These are phyloP conservation scores for Pangasius larnaudii DNA, from an alignment of 2,797 vertebrate species.

Conservation along the genomic window DNA sequence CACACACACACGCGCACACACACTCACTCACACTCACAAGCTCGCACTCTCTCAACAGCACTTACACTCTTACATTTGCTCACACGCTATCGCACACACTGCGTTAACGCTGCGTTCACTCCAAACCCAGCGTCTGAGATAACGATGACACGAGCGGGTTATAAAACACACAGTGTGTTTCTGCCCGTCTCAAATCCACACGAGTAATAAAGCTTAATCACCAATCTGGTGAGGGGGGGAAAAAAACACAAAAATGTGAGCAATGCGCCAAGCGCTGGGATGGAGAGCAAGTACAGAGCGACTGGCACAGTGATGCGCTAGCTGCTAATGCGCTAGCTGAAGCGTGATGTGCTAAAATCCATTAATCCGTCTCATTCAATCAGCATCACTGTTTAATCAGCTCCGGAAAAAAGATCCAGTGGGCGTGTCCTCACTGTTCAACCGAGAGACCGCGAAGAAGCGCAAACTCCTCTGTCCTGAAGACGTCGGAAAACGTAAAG, in stretches of 20 bases:
- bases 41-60: too few relatives aligned
- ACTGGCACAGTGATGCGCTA: not conserved
- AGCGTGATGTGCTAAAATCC: not conserved
- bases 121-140: not conserved
- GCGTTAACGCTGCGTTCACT: too few relatives aligned
- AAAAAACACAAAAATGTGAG: not conserved
- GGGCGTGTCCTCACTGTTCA: not conserved
- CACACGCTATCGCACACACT: too few relatives aligned
- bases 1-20: too few relatives aligned
- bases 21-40: too few relatives aligned
- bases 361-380: not conserved
- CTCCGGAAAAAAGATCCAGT: not conserved
- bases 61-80: too few relatives aligned
- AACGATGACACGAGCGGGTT: not conserved
- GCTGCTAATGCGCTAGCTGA: not conserved
- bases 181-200: not conserved
- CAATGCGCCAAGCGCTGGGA: not conserved
- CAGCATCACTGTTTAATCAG: not conserved
- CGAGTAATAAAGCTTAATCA: not conserved
- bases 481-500: too few relatives aligned
- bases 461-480: not conserved
- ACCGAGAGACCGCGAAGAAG: not conserved
- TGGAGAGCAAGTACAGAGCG: not conserved
- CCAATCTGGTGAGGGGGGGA: too few relatives aligned
- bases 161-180: not conserved